These are phyloP conservation scores for Pionites leucogaster DNA, from an alignment of 2,113 vertebrate species.

Conservation along the genomic window DNA sequence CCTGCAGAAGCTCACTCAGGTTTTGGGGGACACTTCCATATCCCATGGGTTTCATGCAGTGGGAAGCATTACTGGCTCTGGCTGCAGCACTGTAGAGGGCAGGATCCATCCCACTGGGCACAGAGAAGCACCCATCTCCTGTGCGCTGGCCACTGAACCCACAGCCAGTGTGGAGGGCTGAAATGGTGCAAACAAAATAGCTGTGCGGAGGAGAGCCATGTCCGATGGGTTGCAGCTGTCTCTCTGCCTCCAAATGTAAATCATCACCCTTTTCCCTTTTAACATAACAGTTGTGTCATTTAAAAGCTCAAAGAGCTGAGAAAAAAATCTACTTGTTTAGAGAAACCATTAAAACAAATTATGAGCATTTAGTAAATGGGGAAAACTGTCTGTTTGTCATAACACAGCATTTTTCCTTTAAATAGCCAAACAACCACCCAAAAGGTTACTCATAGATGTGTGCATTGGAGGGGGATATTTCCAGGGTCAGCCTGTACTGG, in stretches of 20 bases:
- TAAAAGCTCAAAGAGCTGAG: conserved; percentile 71
- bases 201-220: background rate
- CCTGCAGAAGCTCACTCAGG: background rate
- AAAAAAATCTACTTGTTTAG: conserved; percentile 72
- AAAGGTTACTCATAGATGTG: conserved; percentile 9
- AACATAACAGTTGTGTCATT: conserved; percentile 69
- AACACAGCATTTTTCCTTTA: conserved; percentile 64
- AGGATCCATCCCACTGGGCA: rapidly evolving
- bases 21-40: background rate
- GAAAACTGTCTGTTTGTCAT: conserved; percentile 66
- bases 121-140: background rate
- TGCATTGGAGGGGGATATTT: background rate
- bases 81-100: background rate
- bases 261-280: conserved; percentile 68
- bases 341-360: conserved; percentile 73
- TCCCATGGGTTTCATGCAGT: background rate
- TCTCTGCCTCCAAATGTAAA: conserved; percentile 68
- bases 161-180: background rate
- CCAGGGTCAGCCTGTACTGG: background rate
- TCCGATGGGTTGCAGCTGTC: conserved; percentile 68
- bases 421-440: conserved; percentile 46
- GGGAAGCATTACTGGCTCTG: rapidly evolving
- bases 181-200: background rate
- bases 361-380: conserved; percentile 73
- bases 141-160: background rate